Evolutionary conservation across 64 coral and sea anemone genomes (phyloP).

Genomic region (Exaiptasia diaphana): DNA sequence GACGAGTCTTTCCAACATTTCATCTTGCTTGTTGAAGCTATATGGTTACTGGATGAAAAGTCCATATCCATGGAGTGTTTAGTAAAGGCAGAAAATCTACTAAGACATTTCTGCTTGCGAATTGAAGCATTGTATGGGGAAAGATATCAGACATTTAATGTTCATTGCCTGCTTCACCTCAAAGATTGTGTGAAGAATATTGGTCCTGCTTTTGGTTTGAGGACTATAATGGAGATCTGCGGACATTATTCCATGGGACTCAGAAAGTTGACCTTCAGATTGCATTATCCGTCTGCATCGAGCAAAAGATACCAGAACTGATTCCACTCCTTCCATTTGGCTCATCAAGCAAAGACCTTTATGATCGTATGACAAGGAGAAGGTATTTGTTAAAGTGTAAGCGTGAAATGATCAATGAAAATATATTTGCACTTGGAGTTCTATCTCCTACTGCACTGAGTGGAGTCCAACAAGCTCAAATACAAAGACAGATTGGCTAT

Average conservation of each 20-base stretch:
- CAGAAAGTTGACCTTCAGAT: slow-evolving; percentile 43
- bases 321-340: neutral
- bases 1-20: slow-evolving; percentile 49
- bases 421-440: slow-evolving; percentile 60
- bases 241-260: slow-evolving; percentile 40
- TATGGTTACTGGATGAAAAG: slow-evolving; percentile 28
- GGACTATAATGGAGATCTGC: slow-evolving; percentile 35
- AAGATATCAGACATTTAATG: slow-evolving; percentile 22
- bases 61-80: slow-evolving; percentile 15
- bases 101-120: slow-evolving; percentile 26
- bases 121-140: slow-evolving; percentile 39
- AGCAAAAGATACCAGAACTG: slow-evolving; percentile 44
- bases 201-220: slow-evolving; percentile 44
- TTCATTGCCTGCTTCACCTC: slow-evolving; percentile 29
- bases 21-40: slow-evolving; percentile 3
- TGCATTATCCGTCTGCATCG: slow-evolving; percentile 32
- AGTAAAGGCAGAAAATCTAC: neutral
- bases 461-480: neutral
- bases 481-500: slow-evolving; percentile 39
- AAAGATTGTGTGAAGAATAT: slow-evolving; percentile 19
- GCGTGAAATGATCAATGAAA: slow-evolving; percentile 8
- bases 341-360: slow-evolving; percentile 51
- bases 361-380: slow-evolving; percentile 27
- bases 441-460: slow-evolving; percentile 39
- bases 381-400: slow-evolving; percentile 30